Evolutionary conservation across 2,797 vertebrate species (phyloP), one percentile per base, ranked within the genome.

Genomic region (Orientallactaga sibirica): DNA sequence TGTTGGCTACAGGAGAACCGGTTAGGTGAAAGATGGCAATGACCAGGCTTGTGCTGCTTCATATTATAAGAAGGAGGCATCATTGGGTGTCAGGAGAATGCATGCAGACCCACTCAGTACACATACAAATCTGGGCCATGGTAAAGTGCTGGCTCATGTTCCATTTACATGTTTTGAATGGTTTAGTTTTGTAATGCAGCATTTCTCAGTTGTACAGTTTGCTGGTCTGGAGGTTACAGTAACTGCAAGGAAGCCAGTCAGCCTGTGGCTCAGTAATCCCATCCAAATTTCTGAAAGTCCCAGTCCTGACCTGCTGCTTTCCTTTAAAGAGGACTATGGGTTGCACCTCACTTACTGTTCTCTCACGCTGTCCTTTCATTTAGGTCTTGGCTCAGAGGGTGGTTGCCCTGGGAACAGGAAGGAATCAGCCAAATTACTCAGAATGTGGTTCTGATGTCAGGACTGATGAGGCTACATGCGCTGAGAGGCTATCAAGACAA

Each of bases 111-210:
- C 55, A 4, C 1, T 24, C 10, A 11, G 43, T 20, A 19, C 62
- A 4, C 7, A 0, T 43, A 1, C 3, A 88, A 62, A 86, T 81
- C 86, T 86, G 71, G 91, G 37, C 74, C 85, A 15, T 3, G 3
- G 1, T 37, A 12, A 78, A 48, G 43, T 78, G 61, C 52, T 81
- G 61, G 43, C 55, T 94, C 18, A 4, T 41, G 33, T 93, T 22
- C 29, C 85, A 68, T 5, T 61, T 77, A 1, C 52, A 22, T 18
- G 19, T 68, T 86, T 75, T 55, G 14, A 24, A 64, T 75, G n/a
- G 43, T 94, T 92, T 75, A 25, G 48, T 90, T 93, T 93, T 81
- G 43, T 70, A 78, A 43, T 2, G 5, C 71, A 78, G 1, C 55
- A 74, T 75, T 92, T 74, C 37, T 80, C 58, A 66, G 0, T 22